These are phyloP conservation scores for Pyxicephalus adspersus DNA, from an alignment of 2,113 vertebrate genomes.

Conservation along the genomic window DNA sequence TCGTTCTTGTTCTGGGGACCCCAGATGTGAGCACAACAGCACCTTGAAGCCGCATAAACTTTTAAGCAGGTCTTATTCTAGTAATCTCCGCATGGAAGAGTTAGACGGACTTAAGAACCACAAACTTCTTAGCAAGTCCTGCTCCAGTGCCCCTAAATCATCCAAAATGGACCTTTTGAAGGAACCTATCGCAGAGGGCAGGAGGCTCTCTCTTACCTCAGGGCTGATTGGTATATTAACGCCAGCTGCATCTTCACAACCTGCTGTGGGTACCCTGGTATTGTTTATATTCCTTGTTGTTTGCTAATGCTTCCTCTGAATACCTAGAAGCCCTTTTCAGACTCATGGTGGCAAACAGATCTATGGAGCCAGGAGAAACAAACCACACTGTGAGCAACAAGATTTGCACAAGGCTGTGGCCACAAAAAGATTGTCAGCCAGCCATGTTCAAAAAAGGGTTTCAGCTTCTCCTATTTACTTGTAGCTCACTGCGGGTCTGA, in stretches of 20 bases:
- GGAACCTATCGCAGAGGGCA: constrained; percentile 79
- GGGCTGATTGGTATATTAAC: constrained; percentile 90
- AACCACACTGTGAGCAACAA: no score
- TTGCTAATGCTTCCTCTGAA: no score
- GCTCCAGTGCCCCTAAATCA: constrained; percentile 79
- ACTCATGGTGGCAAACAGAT: no score
- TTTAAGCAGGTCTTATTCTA: constrained; percentile 82
- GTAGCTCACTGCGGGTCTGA: no score
- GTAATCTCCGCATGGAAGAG: constrained; percentile 81
- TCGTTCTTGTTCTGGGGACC: constrained; percentile 79
- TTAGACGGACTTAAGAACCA: constrained; percentile 82
- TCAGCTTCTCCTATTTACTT: no score
- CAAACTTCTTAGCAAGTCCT: constrained; percentile 82
- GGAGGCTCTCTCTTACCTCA: constrained; percentile 91
- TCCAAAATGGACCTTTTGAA: constrained; percentile 81
- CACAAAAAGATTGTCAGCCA: no score
- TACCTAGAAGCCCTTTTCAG: no score
- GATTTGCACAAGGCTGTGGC: no score
- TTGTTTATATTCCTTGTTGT: neutral
- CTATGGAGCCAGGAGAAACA: no score
- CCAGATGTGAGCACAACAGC: constrained; percentile 79
- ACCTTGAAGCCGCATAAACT: constrained; percentile 82
- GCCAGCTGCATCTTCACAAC: constrained; percentile 80
- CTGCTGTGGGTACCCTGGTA: constrained; percentile 74
- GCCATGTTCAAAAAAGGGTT: no score